Base-by-base conservation (phyloP, 2,797 vertebrate genomes). In the Gephyroberyx darwinii region DNA sequence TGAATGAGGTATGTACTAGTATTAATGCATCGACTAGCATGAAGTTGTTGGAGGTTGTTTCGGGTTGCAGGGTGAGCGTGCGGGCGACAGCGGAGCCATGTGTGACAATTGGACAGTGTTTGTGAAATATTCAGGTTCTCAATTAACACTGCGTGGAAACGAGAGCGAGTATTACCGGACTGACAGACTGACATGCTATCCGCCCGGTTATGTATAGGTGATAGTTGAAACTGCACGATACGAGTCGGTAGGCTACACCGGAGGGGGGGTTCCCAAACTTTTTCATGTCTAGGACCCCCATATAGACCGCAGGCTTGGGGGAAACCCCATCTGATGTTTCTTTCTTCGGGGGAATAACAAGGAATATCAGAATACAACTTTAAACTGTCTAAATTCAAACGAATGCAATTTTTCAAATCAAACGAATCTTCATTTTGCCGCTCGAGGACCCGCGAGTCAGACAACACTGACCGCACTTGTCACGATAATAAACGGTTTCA, bases 1-100 rank as follows among this genome's bases (percentile, higher is more conserved):
- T 77, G 85, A 84, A 90, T 84, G 90, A 89, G 92, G 93, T 94
- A 91, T 30, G 92, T 92, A 81, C 56, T 71, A 13, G 41, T 16
- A 4, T 43, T 43, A 43, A 14, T 43, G 8, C 53, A 35, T 31
- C 54, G 12, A n/a, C 59, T 13, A 68, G 83, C 76, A 43, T 55
- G 19, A 83, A 87, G 74, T 86, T 87, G 63, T 52, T 82, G 26
- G 84, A 69, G 50, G 50, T 64, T 45, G 80, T 85, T 78, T 78
- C 65, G 65, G 33, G 35, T 73, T 55, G 62, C 26, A 0, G 51
- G 48, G 75, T 51, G 58, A 47, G 71, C 57, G 41, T 43, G 41
- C 59, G 64, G 75, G 74, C 47, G 53, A 47, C 41, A 8, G 9
- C 51, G 5, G 16, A 41, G 14, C 33, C 60, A 6, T 9, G 1